These are phyloP conservation scores for Indri indri DNA, from an alignment of 2,113 vertebrate genomes.

Conservation along the genomic window DNA sequence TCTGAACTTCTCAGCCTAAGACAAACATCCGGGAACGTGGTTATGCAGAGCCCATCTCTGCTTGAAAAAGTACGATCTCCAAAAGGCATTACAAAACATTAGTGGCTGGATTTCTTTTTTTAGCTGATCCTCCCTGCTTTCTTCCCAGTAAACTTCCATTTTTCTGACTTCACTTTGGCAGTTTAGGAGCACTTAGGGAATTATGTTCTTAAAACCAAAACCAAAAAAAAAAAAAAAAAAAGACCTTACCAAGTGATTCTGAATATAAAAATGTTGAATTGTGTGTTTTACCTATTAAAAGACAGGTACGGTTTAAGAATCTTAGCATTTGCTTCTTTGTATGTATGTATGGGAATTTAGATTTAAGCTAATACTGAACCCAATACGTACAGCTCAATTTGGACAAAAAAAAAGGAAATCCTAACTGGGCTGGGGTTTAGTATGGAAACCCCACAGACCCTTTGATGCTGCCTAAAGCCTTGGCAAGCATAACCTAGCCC, in stretches of 20 bases:
- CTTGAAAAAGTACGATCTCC: not conserved
- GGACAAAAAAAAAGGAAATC: not conserved
- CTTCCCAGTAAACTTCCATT: slow-evolving; percentile 40
- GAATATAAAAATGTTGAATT: slow-evolving; percentile 24
- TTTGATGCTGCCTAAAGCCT: not conserved
- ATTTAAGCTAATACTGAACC: not conserved
- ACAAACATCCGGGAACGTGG: not conserved
- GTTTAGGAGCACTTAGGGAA: slow-evolving; percentile 28
- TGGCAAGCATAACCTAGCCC: not conserved
- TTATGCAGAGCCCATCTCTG: not conserved
- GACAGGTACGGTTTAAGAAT: not conserved
- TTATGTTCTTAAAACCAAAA: not conserved
- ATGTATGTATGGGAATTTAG: not conserved
- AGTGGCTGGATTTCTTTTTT: not conserved
- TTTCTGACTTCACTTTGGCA: slow-evolving; percentile 45
- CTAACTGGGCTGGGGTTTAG: not conserved
- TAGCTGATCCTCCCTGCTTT: not conserved
- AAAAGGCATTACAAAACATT: not conserved
- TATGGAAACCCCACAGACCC: not conserved
- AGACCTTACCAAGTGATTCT: not conserved
- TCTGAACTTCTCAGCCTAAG: slow-evolving; percentile 31
- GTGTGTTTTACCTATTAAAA: not conserved
- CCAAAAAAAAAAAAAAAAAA: not conserved
- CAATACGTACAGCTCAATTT: not conserved
- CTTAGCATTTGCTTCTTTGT: not conserved